Evolutionary conservation across 2,888 invertebrate species (phyloP).

Genomic region (Silvanus unidentatus): DNA sequence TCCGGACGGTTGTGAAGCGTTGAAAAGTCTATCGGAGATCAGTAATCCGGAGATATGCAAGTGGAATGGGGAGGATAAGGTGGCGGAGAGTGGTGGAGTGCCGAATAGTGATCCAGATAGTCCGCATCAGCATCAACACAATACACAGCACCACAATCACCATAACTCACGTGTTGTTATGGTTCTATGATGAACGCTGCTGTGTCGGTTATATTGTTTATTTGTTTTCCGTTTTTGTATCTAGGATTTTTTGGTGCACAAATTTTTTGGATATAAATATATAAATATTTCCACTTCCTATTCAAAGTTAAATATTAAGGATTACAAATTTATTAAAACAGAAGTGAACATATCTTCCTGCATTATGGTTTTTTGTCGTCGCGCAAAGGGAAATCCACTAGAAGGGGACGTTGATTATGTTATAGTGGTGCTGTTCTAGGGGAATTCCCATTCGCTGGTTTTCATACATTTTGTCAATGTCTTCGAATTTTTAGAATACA

Average conservation of each 20-base stretch:
- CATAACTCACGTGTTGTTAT: conserved; percentile 46
- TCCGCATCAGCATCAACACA: conserved; percentile 41
- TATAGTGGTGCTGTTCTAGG: no score
- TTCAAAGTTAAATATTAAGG: no score
- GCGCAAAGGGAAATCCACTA: no score
- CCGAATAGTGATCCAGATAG: conserved; percentile 38
- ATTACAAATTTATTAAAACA: conserved; percentile 4
- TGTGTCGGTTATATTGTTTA: no score
- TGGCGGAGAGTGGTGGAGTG: conserved; percentile 12
- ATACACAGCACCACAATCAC: conserved; percentile 38
- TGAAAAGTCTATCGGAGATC: conserved; percentile 40
- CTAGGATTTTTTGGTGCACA: conserved; percentile 18
- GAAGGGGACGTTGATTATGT: no score
- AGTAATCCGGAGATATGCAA: conserved; percentile 41
- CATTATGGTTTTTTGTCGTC: conserved; percentile 34
- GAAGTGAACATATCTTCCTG: conserved; percentile 40
- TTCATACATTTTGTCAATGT: conserved; percentile 42
- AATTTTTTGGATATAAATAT: conserved; percentile 6
- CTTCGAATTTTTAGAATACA: conserved; percentile 41
- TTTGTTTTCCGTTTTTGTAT: conserved; percentile 27
- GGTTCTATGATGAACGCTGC: conserved; percentile 48
- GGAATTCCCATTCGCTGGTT: no score
- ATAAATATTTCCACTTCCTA: conserved; percentile 2
- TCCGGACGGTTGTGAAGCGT: conserved; percentile 35
- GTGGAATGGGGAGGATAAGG: conserved; percentile 37